A percentile compares a stretch with the other conserved stretches of the same genome.
phyloP scores from a whole-genome alignment of 1,140 invertebrate genomes.

The Aradophagus sp. region DNA sequence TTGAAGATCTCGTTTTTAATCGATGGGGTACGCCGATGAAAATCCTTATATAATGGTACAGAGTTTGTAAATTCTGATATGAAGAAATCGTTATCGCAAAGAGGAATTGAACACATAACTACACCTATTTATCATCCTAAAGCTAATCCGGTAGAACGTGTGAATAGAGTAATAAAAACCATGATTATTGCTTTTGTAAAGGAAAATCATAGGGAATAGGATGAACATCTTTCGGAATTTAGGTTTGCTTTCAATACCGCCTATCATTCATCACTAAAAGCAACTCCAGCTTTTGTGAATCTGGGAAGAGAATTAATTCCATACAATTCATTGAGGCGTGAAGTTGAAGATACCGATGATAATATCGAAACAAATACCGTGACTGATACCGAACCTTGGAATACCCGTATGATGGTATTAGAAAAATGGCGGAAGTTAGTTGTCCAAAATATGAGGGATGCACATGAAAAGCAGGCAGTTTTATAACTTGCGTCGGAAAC shows the following conservation, averaged over 20 bases:
- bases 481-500: slow-evolving; percentile 33
- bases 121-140: slow-evolving; percentile 53
- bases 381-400: no score
- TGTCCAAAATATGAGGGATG: neutral
- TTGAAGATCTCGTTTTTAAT: slow-evolving; percentile 2
- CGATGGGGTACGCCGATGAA: slow-evolving; percentile 22
- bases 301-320: neutral
- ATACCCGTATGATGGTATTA: no score
- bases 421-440: slow-evolving; percentile 2
- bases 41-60: slow-evolving; percentile 55
- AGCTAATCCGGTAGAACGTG: slow-evolving; percentile 68
- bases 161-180: slow-evolving; percentile 66
- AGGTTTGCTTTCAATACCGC: slow-evolving; percentile 56
- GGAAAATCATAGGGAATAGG: slow-evolving; percentile 11
- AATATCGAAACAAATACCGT: no score
- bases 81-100: neutral
- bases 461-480: neutral
- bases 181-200: slow-evolving; percentile 62
- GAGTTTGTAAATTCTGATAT: slow-evolving; percentile 17
- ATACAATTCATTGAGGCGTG: no score
- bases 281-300: slow-evolving; percentile 59
- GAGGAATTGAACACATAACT: slow-evolving; percentile 44
- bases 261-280: slow-evolving; percentile 50
- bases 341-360: no score
- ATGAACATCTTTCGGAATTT: neutral